Evolutionary conservation across 2,113 vertebrate genomes (phyloP).

Genomic region (Nothocercus nigrocapillus): DNA sequence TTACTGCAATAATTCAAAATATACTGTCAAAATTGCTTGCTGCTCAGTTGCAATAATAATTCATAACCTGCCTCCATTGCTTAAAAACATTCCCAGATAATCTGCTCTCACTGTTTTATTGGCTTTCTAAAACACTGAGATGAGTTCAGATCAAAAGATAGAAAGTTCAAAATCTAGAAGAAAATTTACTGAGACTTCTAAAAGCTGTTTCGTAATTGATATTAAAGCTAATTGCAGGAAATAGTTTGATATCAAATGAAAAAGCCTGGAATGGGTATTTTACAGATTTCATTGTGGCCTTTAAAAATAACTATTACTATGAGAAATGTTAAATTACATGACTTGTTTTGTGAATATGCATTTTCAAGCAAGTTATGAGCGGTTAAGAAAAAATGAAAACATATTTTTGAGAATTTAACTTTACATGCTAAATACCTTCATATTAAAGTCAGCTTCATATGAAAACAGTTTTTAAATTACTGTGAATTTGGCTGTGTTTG

Average conservation of each 20-base stretch:
- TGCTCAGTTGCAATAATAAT: background rate
- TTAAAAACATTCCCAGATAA: background rate
- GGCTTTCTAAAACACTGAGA: background rate
- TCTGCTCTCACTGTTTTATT: background rate
- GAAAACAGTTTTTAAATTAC: background rate
- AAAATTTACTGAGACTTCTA: background rate
- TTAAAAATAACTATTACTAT: background rate
- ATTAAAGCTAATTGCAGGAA: background rate
- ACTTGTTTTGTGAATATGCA: background rate
- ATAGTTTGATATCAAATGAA: background rate
- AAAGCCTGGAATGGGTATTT: background rate
- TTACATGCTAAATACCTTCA: background rate
- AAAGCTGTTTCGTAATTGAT: background rate
- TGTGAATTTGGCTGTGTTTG: background rate
- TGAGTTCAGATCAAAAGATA: background rate
- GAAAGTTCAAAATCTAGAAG: background rate
- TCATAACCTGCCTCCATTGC: background rate
- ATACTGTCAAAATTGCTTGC: background rate
- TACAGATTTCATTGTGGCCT: background rate
- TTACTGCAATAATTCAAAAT: background rate
- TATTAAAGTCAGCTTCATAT: background rate
- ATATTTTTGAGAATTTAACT: background rate
- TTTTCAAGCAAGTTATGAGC: background rate
- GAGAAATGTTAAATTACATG: background rate
- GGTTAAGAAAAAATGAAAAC: background rate